Evolutionary conservation across 2,888 invertebrate species (phyloP).

Genomic region (Mactromeris polynyma): DNA sequence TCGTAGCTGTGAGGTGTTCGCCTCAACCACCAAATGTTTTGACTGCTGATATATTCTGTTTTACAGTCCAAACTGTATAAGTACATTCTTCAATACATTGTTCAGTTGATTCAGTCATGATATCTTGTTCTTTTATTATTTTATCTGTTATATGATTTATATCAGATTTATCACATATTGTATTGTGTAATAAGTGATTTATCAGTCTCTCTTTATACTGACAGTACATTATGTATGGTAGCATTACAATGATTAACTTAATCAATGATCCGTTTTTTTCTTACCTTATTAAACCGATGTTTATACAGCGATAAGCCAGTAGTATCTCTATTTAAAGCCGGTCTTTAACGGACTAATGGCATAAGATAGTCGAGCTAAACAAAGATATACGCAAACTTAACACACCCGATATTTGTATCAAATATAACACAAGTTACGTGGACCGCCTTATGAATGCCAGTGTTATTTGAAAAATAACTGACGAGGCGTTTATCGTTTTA

Average conservation of each 20-base stretch:
- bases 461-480: conserved; percentile 11
- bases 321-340: conserved; percentile 3
- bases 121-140: conserved; percentile 4
- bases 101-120: neutral
- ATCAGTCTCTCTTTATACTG: neutral
- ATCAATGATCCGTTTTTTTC: neutral
- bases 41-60: neutral
- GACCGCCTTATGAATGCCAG: neutral
- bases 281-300: neutral
- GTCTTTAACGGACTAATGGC: neutral
- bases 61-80: neutral
- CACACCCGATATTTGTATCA: neutral
- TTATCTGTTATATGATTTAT: too few relatives aligned
- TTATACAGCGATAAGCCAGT: conserved; percentile 13
- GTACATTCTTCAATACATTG: neutral
- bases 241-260: neutral
- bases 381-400: conserved; percentile 12
- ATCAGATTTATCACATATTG: conserved; percentile 12
- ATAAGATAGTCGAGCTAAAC: neutral
- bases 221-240: neutral
- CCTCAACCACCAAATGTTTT: too few relatives aligned
- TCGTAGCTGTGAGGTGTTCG: too few relatives aligned
- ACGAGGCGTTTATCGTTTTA: conserved; percentile 4
- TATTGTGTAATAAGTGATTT: conserved; percentile 10
- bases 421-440: neutral